Evolutionary conservation across 2,888 invertebrate genomes (phyloP).

Genomic region (Epistrophella euchroma): DNA sequence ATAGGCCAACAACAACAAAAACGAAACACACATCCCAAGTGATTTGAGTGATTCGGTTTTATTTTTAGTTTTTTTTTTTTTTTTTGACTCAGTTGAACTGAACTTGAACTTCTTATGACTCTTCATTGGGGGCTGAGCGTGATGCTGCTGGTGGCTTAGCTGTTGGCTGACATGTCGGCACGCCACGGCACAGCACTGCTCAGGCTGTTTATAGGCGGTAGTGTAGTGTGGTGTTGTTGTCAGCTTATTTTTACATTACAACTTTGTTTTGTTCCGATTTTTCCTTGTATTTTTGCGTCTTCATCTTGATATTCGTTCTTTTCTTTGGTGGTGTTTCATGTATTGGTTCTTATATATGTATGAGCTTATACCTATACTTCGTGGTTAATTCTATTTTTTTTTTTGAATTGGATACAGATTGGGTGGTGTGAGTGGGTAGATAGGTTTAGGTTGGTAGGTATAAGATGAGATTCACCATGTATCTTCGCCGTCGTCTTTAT

Average conservation of each 20-base stretch:
- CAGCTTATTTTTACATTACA: conserved; percentile 74
- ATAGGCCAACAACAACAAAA: conserved; percentile 40
- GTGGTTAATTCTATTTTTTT: conserved; percentile 17
- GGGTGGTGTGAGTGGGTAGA: conserved; percentile 61
- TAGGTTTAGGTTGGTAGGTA: background rate
- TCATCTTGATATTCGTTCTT: conserved; percentile 63
- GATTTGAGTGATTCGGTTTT: conserved; percentile 65
- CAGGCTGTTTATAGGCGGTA: background rate
- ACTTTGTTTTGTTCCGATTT: conserved; percentile 76
- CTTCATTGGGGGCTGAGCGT: conserved; percentile 72
- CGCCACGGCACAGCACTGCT: background rate
- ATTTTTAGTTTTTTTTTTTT: conserved; percentile 10
- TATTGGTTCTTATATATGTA: background rate
- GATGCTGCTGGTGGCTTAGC: conserved; percentile 32
- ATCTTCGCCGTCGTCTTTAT: conserved; percentile 74
- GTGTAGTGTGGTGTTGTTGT: conserved; percentile 50
- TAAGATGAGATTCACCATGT: conserved; percentile 58
- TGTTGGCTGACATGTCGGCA: conserved; percentile 34
- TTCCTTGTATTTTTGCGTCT: conserved; percentile 70
- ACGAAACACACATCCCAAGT: conserved; percentile 46
- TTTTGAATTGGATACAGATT: background rate
- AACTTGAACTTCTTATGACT: conserved; percentile 76
- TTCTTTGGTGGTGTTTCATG: conserved; percentile 26
- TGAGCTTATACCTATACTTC: background rate
- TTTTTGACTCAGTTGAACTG: conserved; percentile 64